Percentiles rank a stretch among this genome's conserved stretches.
Conservation (phyloP, 2,888 invertebrate species). For the Sesia apiformis region DNA sequence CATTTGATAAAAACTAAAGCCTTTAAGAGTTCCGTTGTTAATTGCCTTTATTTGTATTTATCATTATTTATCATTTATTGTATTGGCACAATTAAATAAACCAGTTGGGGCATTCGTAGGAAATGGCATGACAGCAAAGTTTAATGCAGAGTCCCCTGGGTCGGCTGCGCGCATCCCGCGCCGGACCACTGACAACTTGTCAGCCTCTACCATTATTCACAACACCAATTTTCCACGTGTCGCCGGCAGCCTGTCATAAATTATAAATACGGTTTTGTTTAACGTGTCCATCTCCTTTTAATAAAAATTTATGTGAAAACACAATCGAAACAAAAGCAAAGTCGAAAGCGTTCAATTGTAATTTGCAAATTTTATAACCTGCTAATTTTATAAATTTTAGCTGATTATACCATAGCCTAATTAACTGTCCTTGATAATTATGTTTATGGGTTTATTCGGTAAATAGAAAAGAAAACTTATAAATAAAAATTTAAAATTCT, state of each 20-base stretch:
- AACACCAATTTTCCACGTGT: conserved; percentile 58
- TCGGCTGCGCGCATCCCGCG: conserved; percentile 2
- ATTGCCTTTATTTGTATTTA: neutral
- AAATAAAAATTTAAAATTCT: too few relatives aligned
- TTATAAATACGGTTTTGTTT: conserved; percentile 34
- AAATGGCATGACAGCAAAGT: neutral
- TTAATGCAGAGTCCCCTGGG: conserved; percentile 7
- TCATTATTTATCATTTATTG: too few relatives aligned
- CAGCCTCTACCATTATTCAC: conserved; percentile 51
- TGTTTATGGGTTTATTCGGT: too few relatives aligned
- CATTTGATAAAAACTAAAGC: too few relatives aligned
- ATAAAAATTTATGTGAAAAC: neutral
- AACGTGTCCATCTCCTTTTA: conserved; percentile 2
- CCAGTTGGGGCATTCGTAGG: neutral
- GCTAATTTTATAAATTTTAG: too few relatives aligned
- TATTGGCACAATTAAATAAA: neutral
- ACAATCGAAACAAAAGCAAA: too few relatives aligned
- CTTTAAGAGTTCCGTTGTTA: too few relatives aligned
- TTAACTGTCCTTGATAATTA: too few relatives aligned
- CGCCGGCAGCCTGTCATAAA: conserved; percentile 39
- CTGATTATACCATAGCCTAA: too few relatives aligned
- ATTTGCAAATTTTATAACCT: too few relatives aligned
- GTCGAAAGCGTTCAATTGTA: too few relatives aligned
- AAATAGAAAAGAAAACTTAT: too few relatives aligned
- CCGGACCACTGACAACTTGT: conserved; percentile 36